Conservation (phyloP, 2,113 vertebrate species). For the Grammomys surdaster region DNA sequence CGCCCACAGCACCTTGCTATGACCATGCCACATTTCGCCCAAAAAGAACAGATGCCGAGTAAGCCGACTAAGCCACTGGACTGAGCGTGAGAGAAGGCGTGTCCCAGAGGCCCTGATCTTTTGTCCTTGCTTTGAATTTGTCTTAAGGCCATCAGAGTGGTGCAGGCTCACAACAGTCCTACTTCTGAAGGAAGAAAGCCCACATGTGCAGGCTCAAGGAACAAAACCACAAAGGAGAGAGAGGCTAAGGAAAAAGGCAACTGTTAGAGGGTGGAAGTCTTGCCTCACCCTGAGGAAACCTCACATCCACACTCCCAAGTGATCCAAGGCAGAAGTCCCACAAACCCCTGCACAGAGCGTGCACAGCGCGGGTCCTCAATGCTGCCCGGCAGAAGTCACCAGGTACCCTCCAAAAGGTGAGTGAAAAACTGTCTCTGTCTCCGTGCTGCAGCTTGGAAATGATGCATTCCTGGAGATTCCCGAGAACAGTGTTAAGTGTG, state of each 20-base stretch:
- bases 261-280: too few species aligned
- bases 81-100: neutral
- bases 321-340: neutral
- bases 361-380: neutral
- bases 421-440: neutral
- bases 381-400: neutral
- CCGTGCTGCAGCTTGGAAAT: neutral
- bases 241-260: neutral
- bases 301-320: neutral
- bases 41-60: neutral
- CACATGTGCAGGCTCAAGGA: neutral
- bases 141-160: neutral
- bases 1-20: neutral
- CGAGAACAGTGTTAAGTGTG: neutral
- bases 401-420: neutral
- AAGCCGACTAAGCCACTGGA: neutral
- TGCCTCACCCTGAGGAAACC: neutral
- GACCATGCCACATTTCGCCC: neutral
- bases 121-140: neutral
- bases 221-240: neutral
- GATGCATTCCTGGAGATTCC: neutral
- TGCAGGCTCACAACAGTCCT: neutral
- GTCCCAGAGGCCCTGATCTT: neutral
- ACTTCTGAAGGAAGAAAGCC: neutral
- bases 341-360: neutral